A percentile compares a stretch with the other conserved stretches of the same genome.
phyloP scores from a whole-genome alignment of 2,797 vertebrate species.

The Cyprinodon diabolis region DNA sequence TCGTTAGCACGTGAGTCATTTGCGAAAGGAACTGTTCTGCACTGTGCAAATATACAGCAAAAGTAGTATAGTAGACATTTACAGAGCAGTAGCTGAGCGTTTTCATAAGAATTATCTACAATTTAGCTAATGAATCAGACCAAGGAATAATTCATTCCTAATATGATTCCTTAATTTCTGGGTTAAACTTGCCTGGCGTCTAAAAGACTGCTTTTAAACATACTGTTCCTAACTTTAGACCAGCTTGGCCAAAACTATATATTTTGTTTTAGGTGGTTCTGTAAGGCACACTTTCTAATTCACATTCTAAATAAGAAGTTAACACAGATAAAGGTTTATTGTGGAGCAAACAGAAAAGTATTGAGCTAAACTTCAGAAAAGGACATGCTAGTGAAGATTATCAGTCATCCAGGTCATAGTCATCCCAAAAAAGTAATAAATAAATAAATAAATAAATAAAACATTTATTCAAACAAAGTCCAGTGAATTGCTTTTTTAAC shows the following conservation, averaged over 20 bases:
- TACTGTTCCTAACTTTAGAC: neutral
- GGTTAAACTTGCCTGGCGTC: neutral
- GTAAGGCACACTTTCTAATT: neutral
- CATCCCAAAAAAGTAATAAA: too few species aligned
- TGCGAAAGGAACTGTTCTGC: neutral
- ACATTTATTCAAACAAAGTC: too few species aligned
- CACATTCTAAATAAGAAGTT: neutral
- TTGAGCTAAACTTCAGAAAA: neutral
- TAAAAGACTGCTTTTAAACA: neutral
- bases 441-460: too few species aligned
- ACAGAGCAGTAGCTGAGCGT: neutral
- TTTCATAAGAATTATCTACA: neutral
- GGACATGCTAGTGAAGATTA: neutral
- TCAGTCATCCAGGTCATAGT: neutral
- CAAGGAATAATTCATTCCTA: neutral
- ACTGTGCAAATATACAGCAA: neutral
- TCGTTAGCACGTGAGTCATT: neutral
- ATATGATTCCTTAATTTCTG: neutral
- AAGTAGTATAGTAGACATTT: neutral
- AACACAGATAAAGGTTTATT: too few species aligned
- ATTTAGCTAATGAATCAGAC: neutral
- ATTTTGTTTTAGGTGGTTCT: neutral
- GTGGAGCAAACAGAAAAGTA: neutral
- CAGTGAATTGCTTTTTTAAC: too few species aligned
- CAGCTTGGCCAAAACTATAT: neutral